Evolutionary conservation across 2,797 vertebrate genomes (phyloP), one percentile per base, ranked within the genome.

Genomic region (Danio albolineatus): DNA sequence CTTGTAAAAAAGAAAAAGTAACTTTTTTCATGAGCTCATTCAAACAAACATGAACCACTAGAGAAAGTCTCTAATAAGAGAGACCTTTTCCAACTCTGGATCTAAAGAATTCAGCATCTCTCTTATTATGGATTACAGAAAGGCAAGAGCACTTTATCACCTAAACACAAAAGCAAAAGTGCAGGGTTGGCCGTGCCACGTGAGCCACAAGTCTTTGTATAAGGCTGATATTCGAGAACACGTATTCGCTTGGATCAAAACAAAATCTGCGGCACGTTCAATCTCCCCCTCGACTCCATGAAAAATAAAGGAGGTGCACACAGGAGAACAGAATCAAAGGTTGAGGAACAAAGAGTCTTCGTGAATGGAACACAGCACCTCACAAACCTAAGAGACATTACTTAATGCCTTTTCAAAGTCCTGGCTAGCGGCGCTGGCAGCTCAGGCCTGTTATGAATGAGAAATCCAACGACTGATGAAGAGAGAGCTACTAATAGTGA

Each of bases 361-460:
- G 41, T 65, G 69, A 73, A 79, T 65, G 10, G 59, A 65, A 48
- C 61, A 70, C 38, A 41, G 77, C 64, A 38, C 49, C 73, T 76
- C 77, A 44, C 57, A 72, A 28, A 83, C 65, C 82, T 51, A 76
- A 76, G 59, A 76, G 72, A 59, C 56, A 56, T 75, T 64, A 62
- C 71, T 74, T 74, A 71, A 73, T 79, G 82, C 57, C 59, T 57
- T 76, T 82, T 83, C 77, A 79, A 79, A 73, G 78, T 72, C 49
- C 21, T 72, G 69, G 69, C 60, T 73, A 56, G 69, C 72, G 59
- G 77, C 64, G 28, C 54, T 79, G 70, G 81, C 81, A 82, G 81
- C 70, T 19, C 39, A 73, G 44, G 16, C 64, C 65, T 75, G 76
- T 79, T 74, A 65, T 62, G 76, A 79, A 79, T 59, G 64, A 28